Evolutionary conservation across 2,113 vertebrate species (phyloP).

Genomic region (Vidua macroura): DNA sequence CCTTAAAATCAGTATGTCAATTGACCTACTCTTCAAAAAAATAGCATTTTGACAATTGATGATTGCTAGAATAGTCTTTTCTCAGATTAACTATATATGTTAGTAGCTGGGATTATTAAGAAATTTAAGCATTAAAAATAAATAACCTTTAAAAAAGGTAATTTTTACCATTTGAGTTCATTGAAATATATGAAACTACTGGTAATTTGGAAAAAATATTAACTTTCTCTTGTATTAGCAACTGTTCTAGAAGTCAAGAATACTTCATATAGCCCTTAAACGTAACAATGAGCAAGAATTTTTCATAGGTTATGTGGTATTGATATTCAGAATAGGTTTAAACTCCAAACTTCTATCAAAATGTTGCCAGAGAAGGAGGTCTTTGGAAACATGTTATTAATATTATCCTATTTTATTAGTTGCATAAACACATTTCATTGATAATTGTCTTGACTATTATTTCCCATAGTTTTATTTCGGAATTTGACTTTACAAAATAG

Average conservation of each 20-base stretch:
- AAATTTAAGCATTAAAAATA: neutral
- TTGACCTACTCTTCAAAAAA: neutral
- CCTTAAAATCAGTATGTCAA: neutral
- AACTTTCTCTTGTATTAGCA: neutral
- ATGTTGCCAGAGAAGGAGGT: neutral
- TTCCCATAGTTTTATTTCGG: neutral
- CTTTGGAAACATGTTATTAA: neutral
- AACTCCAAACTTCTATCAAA: neutral
- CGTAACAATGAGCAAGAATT: neutral
- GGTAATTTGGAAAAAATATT: neutral
- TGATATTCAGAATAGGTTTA: neutral
- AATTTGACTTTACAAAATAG: neutral
- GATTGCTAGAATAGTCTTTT: neutral
- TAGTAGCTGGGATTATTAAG: neutral
- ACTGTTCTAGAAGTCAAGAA: neutral
- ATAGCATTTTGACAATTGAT: neutral
- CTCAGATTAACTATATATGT: neutral
- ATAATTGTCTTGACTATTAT: neutral
- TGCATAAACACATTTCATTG: neutral
- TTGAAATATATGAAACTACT: neutral
- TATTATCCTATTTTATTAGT: neutral
- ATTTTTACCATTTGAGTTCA: neutral
- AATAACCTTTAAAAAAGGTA: rapidly evolving
- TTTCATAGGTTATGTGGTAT: neutral
- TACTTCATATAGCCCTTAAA: neutral